These are phyloP conservation scores for Plodia interpunctella DNA, from an alignment of 1,140 invertebrate species.

Conservation along the genomic window DNA sequence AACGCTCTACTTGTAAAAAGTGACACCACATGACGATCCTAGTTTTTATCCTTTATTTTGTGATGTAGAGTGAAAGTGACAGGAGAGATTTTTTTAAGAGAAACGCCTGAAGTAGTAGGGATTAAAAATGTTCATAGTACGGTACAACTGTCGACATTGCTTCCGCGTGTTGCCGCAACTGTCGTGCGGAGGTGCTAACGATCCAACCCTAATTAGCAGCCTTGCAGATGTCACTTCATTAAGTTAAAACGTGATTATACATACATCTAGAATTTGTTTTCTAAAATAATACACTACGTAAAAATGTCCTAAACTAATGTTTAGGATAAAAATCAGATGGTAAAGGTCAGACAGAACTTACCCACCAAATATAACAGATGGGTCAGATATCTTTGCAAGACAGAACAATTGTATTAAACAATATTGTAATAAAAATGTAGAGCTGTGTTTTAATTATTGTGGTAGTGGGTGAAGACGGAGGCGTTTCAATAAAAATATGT, in stretches of 20 bases:
- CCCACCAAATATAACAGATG: too few relatives aligned
- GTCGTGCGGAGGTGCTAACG: constrained; percentile 20
- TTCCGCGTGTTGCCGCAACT: constrained; percentile 30
- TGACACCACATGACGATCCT: constrained; percentile 48
- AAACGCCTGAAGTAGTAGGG: constrained; percentile 43
- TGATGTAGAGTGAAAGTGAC: constrained; percentile 24
- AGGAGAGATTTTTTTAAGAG: constrained; percentile 34
- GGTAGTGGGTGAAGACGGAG: too few relatives aligned
- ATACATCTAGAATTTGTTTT: too few relatives aligned
- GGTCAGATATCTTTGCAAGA: too few relatives aligned
- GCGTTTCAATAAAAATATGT: too few relatives aligned
- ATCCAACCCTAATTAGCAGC: constrained; percentile 22
- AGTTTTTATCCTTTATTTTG: constrained; percentile 36
- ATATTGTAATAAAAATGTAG: too few relatives aligned
- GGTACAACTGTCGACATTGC: constrained; percentile 53
- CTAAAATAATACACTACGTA: too few relatives aligned
- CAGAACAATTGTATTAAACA: too few relatives aligned
- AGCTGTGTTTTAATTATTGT: too few relatives aligned
- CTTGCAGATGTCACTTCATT: constrained; percentile 20
- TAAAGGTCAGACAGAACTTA: too few relatives aligned
- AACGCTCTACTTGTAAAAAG: constrained; percentile 55
- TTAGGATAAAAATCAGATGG: too few relatives aligned
- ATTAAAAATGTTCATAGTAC: constrained; percentile 55
- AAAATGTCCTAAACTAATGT: too few relatives aligned
- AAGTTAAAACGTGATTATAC: neutral